Evolutionary conservation across 1,140 invertebrate species (phyloP).

Genomic region (Metopolophium dirhodum): DNA sequence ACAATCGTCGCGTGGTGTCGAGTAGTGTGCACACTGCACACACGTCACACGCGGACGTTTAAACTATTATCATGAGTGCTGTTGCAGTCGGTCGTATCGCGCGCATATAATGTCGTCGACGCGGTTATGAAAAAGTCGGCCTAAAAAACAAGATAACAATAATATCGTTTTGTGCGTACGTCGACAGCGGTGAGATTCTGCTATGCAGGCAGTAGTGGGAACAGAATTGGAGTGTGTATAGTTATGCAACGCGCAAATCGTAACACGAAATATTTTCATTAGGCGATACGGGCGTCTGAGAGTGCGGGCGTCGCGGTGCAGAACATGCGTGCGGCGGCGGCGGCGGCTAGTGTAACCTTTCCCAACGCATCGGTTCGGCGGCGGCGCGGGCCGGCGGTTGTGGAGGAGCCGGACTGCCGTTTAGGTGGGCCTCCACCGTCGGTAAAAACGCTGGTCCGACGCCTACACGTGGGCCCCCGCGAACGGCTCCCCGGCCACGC

Average conservation of each 20-base stretch:
- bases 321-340: neutral
- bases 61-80: neutral
- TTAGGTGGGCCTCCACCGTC: neutral
- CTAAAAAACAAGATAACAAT: neutral
- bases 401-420: conserved; percentile 20
- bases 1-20: neutral
- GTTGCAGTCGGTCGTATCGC: neutral
- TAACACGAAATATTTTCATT: conserved; percentile 3
- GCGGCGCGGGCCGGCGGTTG: conserved; percentile 29
- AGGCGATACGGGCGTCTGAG: neutral
- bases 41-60: neutral
- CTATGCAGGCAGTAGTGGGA: conserved; percentile 6
- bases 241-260: conserved; percentile 12
- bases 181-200: neutral
- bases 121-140: neutral
- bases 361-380: neutral
- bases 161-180: conserved; percentile 18
- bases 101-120: neutral
- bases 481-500: conserved; percentile 30
- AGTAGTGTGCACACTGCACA: neutral
- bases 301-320: neutral
- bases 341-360: conserved; percentile 47
- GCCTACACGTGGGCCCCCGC: conserved; percentile 57
- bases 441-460: conserved; percentile 52
- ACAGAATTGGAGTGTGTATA: neutral